Percentiles rank a stretch among this genome's conserved stretches.
Conservation (phyloP, 2,888 invertebrate genomes). For the Cerastis rubricosa region DNA sequence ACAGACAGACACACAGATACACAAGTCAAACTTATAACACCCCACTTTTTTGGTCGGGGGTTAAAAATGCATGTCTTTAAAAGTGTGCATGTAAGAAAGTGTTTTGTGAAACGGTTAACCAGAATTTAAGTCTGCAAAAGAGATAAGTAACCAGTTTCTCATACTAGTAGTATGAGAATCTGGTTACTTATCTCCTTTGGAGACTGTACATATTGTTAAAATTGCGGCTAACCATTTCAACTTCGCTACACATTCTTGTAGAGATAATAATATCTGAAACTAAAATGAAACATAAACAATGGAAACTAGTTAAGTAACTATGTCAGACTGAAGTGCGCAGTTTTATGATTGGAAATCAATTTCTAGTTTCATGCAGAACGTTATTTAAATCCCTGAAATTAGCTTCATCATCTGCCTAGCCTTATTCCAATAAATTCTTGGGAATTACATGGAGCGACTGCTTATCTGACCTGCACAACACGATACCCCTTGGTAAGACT, state of each 20-base stretch:
- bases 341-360: not conserved
- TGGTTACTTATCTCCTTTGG: too few relatives aligned
- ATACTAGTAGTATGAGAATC: too few relatives aligned
- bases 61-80: too few relatives aligned
- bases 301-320: not conserved
- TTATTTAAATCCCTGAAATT: not conserved
- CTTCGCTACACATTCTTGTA: not conserved
- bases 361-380: not conserved
- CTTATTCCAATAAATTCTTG: not conserved
- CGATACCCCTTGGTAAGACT: too few relatives aligned
- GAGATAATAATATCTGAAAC: too few relatives aligned
- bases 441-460: not conserved
- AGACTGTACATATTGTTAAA: too few relatives aligned
- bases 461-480: not conserved
- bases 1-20: too few relatives aligned
- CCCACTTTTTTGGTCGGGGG: too few relatives aligned
- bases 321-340: not conserved
- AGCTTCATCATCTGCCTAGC: not conserved
- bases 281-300: not conserved
- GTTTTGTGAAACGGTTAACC: not conserved
- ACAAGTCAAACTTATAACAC: too few relatives aligned
- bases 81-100: not conserved
- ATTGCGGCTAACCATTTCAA: not conserved
- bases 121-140: not conserved
- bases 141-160: too few relatives aligned